These are phyloP conservation scores for Dendrolimus punctatus DNA, from an alignment of 1,140 invertebrate species.

Conservation along the genomic window DNA sequence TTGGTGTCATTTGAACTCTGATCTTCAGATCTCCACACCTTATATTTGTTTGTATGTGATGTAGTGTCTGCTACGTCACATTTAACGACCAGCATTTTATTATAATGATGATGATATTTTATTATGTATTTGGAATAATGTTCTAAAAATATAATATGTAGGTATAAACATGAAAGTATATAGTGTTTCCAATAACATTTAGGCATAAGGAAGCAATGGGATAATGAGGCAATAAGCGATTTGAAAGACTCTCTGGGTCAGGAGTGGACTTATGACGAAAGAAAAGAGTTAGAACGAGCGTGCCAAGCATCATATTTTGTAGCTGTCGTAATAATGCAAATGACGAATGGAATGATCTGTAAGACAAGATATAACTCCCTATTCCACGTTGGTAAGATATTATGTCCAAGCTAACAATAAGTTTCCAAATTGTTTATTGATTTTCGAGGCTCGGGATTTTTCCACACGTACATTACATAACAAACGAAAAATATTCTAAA, in stretches of 20 bases:
- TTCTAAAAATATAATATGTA: too few relatives aligned
- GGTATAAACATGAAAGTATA: too few relatives aligned
- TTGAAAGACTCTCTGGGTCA: slow-evolving; percentile 88
- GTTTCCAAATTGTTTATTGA: neutral
- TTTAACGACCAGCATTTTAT: too few relatives aligned
- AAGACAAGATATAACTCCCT: slow-evolving; percentile 85
- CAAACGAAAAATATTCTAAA: too few relatives aligned
- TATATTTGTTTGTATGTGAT: too few relatives aligned
- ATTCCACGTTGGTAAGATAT: slow-evolving; percentile 70
- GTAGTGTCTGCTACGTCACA: too few relatives aligned
- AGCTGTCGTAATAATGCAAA: slow-evolving; percentile 84
- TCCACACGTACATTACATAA: too few relatives aligned
- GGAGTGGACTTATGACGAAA: slow-evolving; percentile 78
- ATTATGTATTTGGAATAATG: too few relatives aligned
- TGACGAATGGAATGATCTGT: slow-evolving; percentile 84
- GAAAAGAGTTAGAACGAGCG: slow-evolving; percentile 82
- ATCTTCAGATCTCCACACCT: too few relatives aligned
- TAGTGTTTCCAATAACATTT: neutral
- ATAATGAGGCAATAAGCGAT: slow-evolving; percentile 82
- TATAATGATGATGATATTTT: too few relatives aligned
- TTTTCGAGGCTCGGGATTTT: neutral
- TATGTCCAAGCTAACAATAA: neutral
- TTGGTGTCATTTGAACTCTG: too few relatives aligned
- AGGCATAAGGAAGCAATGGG: slow-evolving; percentile 75
- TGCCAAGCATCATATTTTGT: slow-evolving; percentile 87